Evolutionary conservation across 2,113 vertebrate species (phyloP).

Genomic region (Patagioenas fasciata): DNA sequence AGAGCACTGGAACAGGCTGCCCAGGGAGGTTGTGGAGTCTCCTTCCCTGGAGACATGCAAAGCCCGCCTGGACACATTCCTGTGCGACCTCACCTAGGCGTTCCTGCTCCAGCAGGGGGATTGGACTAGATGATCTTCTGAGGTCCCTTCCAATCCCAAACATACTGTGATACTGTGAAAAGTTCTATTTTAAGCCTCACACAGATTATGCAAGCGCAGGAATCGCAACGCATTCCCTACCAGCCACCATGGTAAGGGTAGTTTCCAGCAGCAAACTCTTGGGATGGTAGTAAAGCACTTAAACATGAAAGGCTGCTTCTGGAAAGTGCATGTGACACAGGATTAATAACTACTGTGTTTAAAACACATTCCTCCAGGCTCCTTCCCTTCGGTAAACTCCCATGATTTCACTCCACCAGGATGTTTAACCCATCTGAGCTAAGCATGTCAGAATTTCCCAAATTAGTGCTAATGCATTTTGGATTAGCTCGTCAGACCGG

Average conservation of each 20-base stretch:
- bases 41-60: too few relatives aligned
- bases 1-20: too few relatives aligned
- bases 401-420: background rate
- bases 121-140: too few relatives aligned
- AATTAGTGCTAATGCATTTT: conserved; percentile 52
- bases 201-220: background rate
- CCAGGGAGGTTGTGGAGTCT: too few relatives aligned
- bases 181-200: conserved; percentile 23
- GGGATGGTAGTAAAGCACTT: background rate
- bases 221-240: background rate
- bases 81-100: too few relatives aligned
- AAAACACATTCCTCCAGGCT: background rate
- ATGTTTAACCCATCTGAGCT: conserved; percentile 1
- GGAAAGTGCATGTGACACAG: background rate
- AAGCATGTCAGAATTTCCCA: background rate
- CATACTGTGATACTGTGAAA: too few relatives aligned
- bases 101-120: too few relatives aligned
- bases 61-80: too few relatives aligned
- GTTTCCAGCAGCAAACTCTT: background rate
- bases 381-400: background rate
- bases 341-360: background rate
- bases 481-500: conserved; percentile 16
- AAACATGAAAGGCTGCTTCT: background rate
- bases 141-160: too few relatives aligned
- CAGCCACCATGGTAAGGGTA: background rate